A percentile compares a stretch with the other conserved stretches of the same genome.
These are phyloP conservation scores for Tachina lurida DNA, from an alignment of 2,888 invertebrate species.

Conservation along the genomic window DNA sequence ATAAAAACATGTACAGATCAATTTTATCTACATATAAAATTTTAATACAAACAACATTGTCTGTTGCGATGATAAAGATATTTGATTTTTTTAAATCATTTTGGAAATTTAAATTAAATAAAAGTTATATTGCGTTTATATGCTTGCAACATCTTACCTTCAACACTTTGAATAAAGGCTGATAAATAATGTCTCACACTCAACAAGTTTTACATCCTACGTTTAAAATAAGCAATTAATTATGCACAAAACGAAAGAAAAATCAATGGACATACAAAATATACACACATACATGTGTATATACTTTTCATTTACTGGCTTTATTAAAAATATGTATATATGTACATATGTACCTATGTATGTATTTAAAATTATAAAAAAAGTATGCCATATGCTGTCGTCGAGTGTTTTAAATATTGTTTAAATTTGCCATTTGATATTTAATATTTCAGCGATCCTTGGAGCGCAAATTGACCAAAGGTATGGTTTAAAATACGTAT, in stretches of 20 bases:
- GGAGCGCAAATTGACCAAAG: slow-evolving; percentile 59
- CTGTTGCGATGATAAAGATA: neutral
- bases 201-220: slow-evolving; percentile 59
- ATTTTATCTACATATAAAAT: too few relatives aligned
- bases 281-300: neutral
- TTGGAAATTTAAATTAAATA: neutral
- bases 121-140: neutral
- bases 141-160: slow-evolving; percentile 15
- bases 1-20: too few relatives aligned
- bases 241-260: slow-evolving; percentile 49
- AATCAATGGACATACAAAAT: slow-evolving; percentile 15
- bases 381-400: slow-evolving; percentile 61
- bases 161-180: slow-evolving; percentile 32
- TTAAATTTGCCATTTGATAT: slow-evolving; percentile 67
- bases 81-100: neutral
- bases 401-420: slow-evolving; percentile 60
- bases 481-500: neutral
- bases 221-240: slow-evolving; percentile 61
- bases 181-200: slow-evolving; percentile 52
- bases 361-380: slow-evolving; percentile 7
- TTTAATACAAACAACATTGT: too few relatives aligned
- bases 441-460: slow-evolving; percentile 55
- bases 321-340: slow-evolving; percentile 14
- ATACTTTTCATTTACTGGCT: slow-evolving; percentile 12
- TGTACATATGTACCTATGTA: neutral